Base-by-base conservation (phyloP, 2,888 invertebrate genomes). In the Pristionchus exspectatus region DNA sequence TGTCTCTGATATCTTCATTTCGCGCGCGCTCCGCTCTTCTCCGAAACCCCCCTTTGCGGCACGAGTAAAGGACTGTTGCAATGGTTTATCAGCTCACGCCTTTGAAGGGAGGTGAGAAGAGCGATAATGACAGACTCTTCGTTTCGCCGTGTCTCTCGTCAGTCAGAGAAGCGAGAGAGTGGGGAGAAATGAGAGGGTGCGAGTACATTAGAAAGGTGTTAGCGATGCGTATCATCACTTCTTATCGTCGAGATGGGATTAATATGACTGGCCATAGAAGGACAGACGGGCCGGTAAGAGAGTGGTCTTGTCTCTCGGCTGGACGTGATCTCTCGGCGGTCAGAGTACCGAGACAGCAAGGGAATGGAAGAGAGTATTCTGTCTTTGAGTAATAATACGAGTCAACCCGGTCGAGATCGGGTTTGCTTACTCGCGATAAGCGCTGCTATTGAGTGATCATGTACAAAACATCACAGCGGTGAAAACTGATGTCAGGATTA, bases 1-100 rank as follows among this genome's bases (percentile, higher is more conserved):
- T 74, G 18, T 74, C 74, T 38, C 21, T 72, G 33, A 33, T 33
- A 18, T 69, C 24, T 69, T 9, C 2, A 72, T 72, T 74, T 44
- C 77, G 9, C 38, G 24, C 77, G 1, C 77, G 18, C 5, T 3
- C 72, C 16, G 30, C 30, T n/a, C 27, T 72, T 72, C 69, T 18
- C 69, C 69, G 69, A 72, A 72, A 72, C n/a, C 12, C 66, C 69
- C 33, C 18, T 72, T 72, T 63, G 24, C 69, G 69, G 69, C 69
- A 7, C 69, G 16, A 30, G 1, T 10, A 72, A 72, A 72, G 69
- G 33, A 30, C 27, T 33, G 27, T 33, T 72, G 74, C 74, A 14
- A 38, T 74, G 38, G 69, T 74, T 10, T 74, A 38, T 74, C 74
- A 21, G 38, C 27, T 33, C 27, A 63, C 63, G 63, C 63, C 63